Evolutionary conservation across 2,797 vertebrate species (phyloP), one percentile per base, ranked within the genome.

Genomic region (Meriones psammophilus): DNA sequence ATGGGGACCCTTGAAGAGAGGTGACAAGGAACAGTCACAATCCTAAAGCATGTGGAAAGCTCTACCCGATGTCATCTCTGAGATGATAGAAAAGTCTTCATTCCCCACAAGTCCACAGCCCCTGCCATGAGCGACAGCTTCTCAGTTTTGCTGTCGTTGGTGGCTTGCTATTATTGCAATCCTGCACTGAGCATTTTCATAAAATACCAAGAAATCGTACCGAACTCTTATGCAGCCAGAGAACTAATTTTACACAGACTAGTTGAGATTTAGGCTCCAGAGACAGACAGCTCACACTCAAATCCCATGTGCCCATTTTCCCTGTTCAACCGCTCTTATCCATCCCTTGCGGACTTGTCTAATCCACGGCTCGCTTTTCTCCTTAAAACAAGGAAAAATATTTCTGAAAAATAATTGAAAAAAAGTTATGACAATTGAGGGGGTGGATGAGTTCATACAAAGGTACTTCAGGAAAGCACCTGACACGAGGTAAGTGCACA

Each of bases 391-490:
- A 92, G 66, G 77, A n/a, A 85, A 79, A n/a, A 46, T 33, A 90
- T 56, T 77, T 7, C 62, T 88, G 68, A 71, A 36, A 71, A 58
- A 39, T 76, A 62, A 79, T 62, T 89, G 66, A 66, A 74, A 30
- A 42, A 58, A 89, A 30, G 18, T 84, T 56, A 71, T 46, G 71
- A 85, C 68, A 93, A 92, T 71, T 60, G 42, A 95, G 14, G 62
- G 50, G 95, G 10, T 71, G n/a, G 24, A 5, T 60, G 39, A 87
- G 28, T 83, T 91, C 88, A 2, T 7, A 17, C 42, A 20, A 92
- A 85, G 17, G 13, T 86, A 56, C 9, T 92, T 92, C 28, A 68
- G 22, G 26, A 74, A 96, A 89, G 13, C 1, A 1, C 54, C 26
- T 9, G 17, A 94, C 84, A 71, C 17, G 14, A 9, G 36, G 28